Percentiles rank a stretch among this genome's conserved stretches.
Evolutionary conservation across 2,797 vertebrate species (phyloP).

Genomic region (Florisuga fusca): DNA sequence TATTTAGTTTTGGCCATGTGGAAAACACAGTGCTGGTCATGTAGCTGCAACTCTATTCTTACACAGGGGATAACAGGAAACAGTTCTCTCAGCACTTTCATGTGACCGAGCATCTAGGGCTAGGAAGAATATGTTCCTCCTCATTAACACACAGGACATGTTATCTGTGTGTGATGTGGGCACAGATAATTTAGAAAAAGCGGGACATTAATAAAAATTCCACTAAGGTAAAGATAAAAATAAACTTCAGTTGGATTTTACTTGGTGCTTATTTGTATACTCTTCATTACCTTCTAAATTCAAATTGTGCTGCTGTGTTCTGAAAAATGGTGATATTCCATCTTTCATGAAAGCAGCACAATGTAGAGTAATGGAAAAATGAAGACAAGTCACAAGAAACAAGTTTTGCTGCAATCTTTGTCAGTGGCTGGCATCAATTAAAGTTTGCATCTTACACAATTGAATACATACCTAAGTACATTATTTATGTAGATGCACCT

Average conservation of each 20-base stretch:
- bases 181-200: neutral
- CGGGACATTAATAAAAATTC: neutral
- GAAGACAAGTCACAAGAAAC: neutral
- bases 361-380: neutral
- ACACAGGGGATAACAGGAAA: neutral
- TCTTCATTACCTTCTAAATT: neutral
- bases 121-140: neutral
- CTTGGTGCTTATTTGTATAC: neutral
- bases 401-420: neutral
- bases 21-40: neutral
- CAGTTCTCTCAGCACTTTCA: neutral
- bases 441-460: neutral
- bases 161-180: neutral
- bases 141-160: neutral
- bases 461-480: neutral
- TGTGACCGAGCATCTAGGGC: neutral
- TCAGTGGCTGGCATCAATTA: neutral
- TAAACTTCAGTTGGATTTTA: neutral
- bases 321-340: neutral
- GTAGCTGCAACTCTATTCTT: neutral
- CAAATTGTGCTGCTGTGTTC: neutral
- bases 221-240: neutral
- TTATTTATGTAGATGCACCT: neutral
- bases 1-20: neutral
- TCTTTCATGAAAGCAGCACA: neutral